Evolutionary conservation across 1,140 invertebrate genomes (phyloP), one percentile per base, ranked within the genome.

Genomic region (Pararge aegeria): DNA sequence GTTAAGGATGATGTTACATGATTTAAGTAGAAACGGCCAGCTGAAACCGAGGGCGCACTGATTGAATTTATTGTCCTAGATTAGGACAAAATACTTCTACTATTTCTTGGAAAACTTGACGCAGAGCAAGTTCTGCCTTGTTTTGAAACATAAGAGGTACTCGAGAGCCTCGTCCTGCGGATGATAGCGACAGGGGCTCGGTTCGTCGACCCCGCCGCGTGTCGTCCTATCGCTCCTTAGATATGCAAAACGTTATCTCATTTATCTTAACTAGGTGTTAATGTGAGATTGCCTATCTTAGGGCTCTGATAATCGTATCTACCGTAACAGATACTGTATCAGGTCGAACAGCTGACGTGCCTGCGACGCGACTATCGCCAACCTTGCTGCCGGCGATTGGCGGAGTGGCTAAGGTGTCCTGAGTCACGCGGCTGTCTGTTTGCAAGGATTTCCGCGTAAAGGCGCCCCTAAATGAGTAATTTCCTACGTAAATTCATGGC

Each of bases 261-360:
- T 81, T 88, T 88, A 88, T 88, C 85, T 88, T 86, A 87, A 87
- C 85, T 84, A 86, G 75, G 70, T 67, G 85, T 69, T 87, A 87
- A 89, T 87, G 71, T 85, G 80, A 69, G 75, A 72, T 68, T 63
- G 75, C 78, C 80, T 88, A 88, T 87, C 85, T 86, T 79, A 78
- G 71, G 74, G 71, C 75, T 72, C 72, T 76, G 85, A 88, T 88
- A 88, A 81, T 83, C n/a, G n/a, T n/a, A n/a, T n/a, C 75, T 78
- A 79, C 80, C 79, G 80, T 78, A 70, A 68, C 72, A 84, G 81
- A 86, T 83, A 85, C 76, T 67, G 73, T 82, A 83, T 80, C 76
- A 82, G 75, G 68, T 56, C 18, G 67, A 72, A 68, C 78, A 75
- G 73, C 73, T 75, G 75, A 71, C 44, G 70, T 38, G 54, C 42